Percentiles rank a stretch among this genome's conserved stretches.
phyloP scores from a whole-genome alignment of 2,797 vertebrate genomes.

The Coendou prehensilis region DNA sequence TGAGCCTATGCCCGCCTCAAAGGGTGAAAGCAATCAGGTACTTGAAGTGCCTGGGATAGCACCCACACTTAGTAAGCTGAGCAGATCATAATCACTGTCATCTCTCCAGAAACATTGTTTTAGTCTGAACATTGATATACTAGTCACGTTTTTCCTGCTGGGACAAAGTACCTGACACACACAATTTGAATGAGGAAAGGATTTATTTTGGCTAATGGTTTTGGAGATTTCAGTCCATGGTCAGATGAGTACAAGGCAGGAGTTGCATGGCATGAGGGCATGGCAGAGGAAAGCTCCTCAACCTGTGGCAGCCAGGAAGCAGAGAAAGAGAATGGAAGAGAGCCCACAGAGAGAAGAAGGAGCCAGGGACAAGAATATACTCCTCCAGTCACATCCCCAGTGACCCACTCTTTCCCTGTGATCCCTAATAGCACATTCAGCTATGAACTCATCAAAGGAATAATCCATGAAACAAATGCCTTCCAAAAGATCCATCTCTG shows the following conservation, averaged over 20 bases:
- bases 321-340: background rate
- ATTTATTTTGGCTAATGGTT: background rate
- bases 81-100: background rate
- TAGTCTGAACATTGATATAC: background rate
- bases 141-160: background rate
- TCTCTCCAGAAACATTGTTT: background rate
- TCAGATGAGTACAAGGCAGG: background rate
- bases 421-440: background rate
- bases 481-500: background rate
- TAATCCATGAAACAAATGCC: background rate
- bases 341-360: background rate
- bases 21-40: background rate
- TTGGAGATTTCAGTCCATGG: background rate
- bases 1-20: background rate
- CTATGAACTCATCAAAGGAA: background rate
- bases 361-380: background rate
- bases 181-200: background rate
- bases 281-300: background rate
- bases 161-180: background rate
- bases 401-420: background rate
- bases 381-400: background rate
- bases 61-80: background rate
- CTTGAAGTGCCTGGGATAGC: background rate
- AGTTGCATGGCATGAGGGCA: background rate
- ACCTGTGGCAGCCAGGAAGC: background rate